Percentiles rank a stretch among this genome's conserved stretches.
phyloP scores from a whole-genome alignment of 2,888 invertebrate genomes.

The Mystacides longicornis region DNA sequence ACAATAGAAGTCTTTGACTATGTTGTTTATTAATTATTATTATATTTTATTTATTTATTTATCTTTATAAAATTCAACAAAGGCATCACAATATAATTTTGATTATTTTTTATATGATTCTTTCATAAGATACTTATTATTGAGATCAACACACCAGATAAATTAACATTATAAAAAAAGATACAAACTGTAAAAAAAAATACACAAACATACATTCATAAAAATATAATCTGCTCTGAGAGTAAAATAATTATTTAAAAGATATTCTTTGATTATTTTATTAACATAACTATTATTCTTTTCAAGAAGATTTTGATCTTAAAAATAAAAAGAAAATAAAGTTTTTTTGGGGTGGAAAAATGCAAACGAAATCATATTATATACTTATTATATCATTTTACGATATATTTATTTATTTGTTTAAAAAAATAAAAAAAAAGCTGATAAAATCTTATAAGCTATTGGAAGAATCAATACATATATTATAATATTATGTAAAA shows the following conservation, averaged over 20 bases:
- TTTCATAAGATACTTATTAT: constrained; percentile 24
- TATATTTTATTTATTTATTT: constrained; percentile 11
- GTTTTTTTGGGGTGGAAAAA: no score
- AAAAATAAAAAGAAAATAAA: neutral
- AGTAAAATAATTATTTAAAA: neutral
- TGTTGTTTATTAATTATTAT: neutral
- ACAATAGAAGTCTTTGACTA: constrained; percentile 9
- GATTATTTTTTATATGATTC: constrained; percentile 21
- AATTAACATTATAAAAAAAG: neutral
- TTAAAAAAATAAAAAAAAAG: constrained; percentile 7
- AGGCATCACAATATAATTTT: constrained; percentile 24
- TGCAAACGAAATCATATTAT: neutral
- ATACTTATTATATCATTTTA: neutral
- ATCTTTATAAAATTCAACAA: constrained; percentile 8
- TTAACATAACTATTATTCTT: neutral
- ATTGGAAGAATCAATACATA: constrained; percentile 15
- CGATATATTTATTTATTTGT: neutral
- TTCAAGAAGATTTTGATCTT: neutral
- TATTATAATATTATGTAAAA: neutral
- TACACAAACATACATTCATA: neutral
- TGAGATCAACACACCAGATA: constrained; percentile 25
- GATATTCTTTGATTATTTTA: neutral
- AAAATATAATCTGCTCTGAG: neutral
- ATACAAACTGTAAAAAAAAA: neutral
- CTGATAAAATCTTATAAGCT: constrained; percentile 13